Evolutionary conservation across 92 coral and sea anemone genomes (phyloP).

Genomic region (Galaxea fascicularis): DNA sequence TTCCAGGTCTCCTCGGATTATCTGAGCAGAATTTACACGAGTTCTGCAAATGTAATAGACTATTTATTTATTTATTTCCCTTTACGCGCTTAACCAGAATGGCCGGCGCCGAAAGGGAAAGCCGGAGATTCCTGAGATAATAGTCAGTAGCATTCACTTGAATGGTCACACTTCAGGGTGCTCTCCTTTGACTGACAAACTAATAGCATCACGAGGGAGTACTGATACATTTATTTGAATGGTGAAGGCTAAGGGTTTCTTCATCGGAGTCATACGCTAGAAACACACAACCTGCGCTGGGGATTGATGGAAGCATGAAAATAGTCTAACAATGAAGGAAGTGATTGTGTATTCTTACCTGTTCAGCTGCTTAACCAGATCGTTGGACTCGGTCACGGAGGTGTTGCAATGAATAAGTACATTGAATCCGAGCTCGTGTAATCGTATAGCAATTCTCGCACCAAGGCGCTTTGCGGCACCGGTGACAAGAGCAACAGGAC

Average conservation of each 20-base stretch:
- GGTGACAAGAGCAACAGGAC: conserved; percentile 74
- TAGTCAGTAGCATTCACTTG: too few relatives aligned
- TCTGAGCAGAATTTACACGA: conserved; percentile 59
- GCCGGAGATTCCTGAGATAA: too few relatives aligned
- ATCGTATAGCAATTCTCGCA: conserved; percentile 52
- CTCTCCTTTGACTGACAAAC: too few relatives aligned
- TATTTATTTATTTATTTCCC: too few relatives aligned
- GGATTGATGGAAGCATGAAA: neutral
- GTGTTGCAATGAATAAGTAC: conserved; percentile 72
- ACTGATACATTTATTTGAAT: too few relatives aligned
- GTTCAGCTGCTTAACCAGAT: conserved; percentile 56
- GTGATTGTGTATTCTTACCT: conserved; percentile 38
- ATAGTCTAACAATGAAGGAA: neutral
- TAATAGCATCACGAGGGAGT: too few relatives aligned
- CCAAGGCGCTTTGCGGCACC: conserved; percentile 83
- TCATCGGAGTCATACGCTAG: too few relatives aligned
- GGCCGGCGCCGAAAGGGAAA: too few relatives aligned
- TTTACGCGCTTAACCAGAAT: too few relatives aligned
- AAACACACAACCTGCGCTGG: too few relatives aligned
- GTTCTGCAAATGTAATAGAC: conserved; percentile 23
- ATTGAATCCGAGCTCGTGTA: conserved; percentile 68
- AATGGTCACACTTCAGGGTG: too few relatives aligned
- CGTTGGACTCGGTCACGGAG: conserved; percentile 38
- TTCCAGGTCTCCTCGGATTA: conserved; percentile 61
- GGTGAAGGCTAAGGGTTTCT: too few relatives aligned